These are phyloP conservation scores for Drosophila kuntzei DNA, from an alignment of 2,888 invertebrate genomes.

Conservation along the genomic window DNA sequence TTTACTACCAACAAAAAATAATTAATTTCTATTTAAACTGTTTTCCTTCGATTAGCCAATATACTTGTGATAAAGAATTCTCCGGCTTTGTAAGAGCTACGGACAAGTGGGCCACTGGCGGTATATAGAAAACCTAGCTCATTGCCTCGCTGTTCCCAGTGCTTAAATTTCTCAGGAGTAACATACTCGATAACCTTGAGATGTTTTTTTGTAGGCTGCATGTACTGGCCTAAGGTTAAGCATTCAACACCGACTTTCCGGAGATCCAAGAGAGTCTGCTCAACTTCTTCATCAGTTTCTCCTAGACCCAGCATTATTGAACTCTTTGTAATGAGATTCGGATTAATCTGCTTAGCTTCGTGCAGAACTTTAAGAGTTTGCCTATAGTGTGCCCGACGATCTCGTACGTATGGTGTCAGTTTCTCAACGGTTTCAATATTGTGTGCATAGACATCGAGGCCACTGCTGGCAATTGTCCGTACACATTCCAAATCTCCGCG, in stretches of 20 bases:
- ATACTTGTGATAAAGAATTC: conserved; percentile 95
- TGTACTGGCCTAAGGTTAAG: conserved; percentile 98
- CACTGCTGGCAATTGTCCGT: conserved; percentile 90
- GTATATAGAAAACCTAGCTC: conserved; percentile 97
- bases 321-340: conserved; percentile 96
- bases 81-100: conserved; percentile 99
- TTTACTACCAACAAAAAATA: conserved; percentile 18
- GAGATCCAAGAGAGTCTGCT: conserved; percentile 94
- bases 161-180: conserved; percentile 95
- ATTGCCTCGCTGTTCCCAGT: conserved; percentile 93
- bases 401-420: conserved; percentile 96
- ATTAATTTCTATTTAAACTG: conserved; percentile 11
- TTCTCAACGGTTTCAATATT: conserved; percentile 98
- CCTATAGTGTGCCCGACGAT: conserved; percentile 95
- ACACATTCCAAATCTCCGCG: conserved; percentile 92
- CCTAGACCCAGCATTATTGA: conserved; percentile 99
- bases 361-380: conserved; percentile 94
- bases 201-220: conserved; percentile 99
- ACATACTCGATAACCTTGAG: conserved; percentile 98
- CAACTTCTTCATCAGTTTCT: conserved; percentile 94
- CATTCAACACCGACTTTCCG: conserved; percentile 95
- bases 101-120: conserved; percentile 98
- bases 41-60: conserved; percentile 87
- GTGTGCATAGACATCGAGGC: conserved; percentile 98
- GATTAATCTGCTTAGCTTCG: conserved; percentile 92